phyloP scores from a whole-genome alignment of 2,888 invertebrate genomes.

The Microplitis manilae region DNA sequence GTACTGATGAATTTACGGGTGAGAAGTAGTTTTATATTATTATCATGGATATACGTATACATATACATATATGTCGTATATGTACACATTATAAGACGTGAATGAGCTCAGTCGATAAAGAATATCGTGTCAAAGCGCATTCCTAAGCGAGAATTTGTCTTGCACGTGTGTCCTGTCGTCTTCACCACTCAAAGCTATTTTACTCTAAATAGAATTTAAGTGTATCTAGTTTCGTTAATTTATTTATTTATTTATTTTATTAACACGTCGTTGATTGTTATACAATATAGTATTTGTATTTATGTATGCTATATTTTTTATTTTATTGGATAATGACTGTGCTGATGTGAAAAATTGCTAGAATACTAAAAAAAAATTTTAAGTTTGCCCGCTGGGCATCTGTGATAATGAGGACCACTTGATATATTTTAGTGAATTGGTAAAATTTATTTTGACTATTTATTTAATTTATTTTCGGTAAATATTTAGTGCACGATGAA shows the following conservation, averaged over 20 bases:
- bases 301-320: background rate
- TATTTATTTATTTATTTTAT: constrained; percentile 5
- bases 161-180: constrained; percentile 16
- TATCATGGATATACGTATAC: background rate
- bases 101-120: constrained; percentile 32
- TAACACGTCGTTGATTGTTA: background rate
- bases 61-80: background rate
- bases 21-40: constrained; percentile 8
- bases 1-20: constrained; percentile 8
- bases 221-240: constrained; percentile 14
- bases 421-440: background rate
- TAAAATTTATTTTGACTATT: no score
- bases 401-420: constrained; percentile 27
- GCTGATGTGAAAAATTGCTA: background rate
- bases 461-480: background rate
- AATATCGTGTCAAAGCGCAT: constrained; percentile 22
- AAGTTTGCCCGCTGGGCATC: constrained; percentile 17
- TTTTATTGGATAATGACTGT: background rate
- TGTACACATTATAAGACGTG: background rate
- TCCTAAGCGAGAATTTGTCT: constrained; percentile 24
- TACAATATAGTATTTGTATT: background rate
- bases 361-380: background rate
- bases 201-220: constrained; percentile 20
- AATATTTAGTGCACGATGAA: constrained; percentile 31
- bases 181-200: background rate